These are phyloP conservation scores for Sigmodon hispidus DNA, from an alignment of 2,113 vertebrate species.

Conservation along the genomic window DNA sequence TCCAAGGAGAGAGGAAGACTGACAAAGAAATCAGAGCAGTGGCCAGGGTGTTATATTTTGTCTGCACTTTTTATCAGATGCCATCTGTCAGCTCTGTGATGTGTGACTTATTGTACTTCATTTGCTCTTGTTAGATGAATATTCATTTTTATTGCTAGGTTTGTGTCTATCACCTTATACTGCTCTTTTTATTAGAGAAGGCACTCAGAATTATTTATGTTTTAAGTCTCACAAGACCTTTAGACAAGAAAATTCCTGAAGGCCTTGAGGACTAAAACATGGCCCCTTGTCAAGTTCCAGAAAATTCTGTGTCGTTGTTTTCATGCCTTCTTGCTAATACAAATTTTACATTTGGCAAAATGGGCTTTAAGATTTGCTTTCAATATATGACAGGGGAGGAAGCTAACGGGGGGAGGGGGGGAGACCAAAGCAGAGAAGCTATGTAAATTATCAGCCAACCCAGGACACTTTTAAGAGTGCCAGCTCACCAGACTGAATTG, in stretches of 20 bases:
- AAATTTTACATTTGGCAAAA: constrained; percentile 37
- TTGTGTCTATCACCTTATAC: background rate
- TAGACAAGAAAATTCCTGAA: background rate
- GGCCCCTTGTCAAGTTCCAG: background rate
- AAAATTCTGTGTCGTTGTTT: background rate
- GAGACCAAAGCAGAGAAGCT: background rate
- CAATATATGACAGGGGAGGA: background rate
- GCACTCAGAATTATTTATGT: background rate
- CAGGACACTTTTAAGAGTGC: background rate
- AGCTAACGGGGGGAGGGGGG: background rate
- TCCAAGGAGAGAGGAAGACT: background rate
- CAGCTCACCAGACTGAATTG: background rate
- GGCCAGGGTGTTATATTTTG: background rate
- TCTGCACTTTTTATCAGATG: background rate
- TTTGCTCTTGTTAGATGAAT: constrained; percentile 33
- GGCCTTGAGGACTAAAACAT: background rate
- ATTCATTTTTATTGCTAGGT: background rate
- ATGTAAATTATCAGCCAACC: background rate
- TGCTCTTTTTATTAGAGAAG: background rate
- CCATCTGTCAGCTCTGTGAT: background rate
- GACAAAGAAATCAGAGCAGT: background rate
- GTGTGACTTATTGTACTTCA: background rate
- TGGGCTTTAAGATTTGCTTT: background rate
- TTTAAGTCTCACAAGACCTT: background rate
- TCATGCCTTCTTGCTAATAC: background rate